phyloP scores from a whole-genome alignment of 2,888 invertebrate genomes.

The Parthenolecanium corni region DNA sequence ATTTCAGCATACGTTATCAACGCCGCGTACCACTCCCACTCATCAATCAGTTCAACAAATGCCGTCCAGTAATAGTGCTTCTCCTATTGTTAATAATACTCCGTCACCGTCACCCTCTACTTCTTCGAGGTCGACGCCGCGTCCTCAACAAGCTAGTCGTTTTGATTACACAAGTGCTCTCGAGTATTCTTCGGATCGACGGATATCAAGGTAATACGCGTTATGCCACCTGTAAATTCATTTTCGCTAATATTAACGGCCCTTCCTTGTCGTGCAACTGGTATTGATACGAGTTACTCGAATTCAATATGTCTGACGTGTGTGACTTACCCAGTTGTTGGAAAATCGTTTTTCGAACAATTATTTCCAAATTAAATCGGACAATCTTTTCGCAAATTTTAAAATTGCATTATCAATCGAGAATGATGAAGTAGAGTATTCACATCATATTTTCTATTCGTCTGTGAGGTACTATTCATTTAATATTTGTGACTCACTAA shows the following conservation, averaged over 20 bases:
- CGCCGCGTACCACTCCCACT: conserved; percentile 18
- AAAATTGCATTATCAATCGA: too few species aligned
- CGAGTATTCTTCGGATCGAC: conserved; percentile 20
- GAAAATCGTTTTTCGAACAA: too few species aligned
- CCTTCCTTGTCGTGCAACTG: not conserved
- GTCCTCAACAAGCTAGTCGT: conserved; percentile 26
- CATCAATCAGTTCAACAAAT: conserved; percentile 25
- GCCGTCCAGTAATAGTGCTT: conserved; percentile 26
- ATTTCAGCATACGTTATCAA: conserved; percentile 10
- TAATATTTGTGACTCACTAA: too few species aligned
- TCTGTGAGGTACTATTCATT: too few species aligned
- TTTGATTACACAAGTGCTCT: conserved; percentile 20
- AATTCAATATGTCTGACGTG: too few species aligned
- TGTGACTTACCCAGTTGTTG: too few species aligned
- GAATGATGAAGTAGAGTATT: too few species aligned
- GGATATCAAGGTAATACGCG: conserved; percentile 20
- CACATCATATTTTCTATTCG: too few species aligned
- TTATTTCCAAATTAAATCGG: too few species aligned
- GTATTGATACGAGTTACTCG: too few species aligned
- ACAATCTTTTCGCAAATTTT: too few species aligned
- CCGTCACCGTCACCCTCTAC: conserved; percentile 24
- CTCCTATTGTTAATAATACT: conserved; percentile 26
- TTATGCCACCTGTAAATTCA: not conserved
- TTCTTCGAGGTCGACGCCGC: conserved; percentile 25
- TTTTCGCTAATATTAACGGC: not conserved